These are phyloP conservation scores for Pachymerium ferrugineum DNA, from an alignment of 2,888 invertebrate genomes.

Conservation along the genomic window DNA sequence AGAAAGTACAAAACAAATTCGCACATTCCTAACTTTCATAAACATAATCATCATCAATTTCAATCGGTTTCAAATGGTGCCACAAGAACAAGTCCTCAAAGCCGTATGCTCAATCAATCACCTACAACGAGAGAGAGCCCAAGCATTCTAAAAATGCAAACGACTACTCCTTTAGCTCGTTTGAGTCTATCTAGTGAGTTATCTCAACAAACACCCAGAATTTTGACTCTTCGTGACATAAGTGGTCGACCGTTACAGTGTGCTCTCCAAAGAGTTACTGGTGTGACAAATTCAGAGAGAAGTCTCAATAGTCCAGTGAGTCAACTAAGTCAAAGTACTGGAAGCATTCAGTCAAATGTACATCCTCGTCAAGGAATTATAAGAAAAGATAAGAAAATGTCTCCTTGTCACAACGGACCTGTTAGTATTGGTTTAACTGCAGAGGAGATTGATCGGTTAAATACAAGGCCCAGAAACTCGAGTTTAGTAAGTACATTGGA, in stretches of 20 bases:
- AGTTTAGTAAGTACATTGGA: constrained; percentile 87
- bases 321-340: constrained; percentile 73
- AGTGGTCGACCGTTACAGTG: constrained; percentile 88
- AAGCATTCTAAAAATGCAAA: constrained; percentile 59
- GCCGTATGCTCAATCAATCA: constrained; percentile 41
- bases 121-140: constrained; percentile 46
- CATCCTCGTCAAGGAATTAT: constrained; percentile 40
- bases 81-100: constrained; percentile 37
- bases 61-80: constrained; percentile 44
- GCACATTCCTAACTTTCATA: constrained; percentile 45
- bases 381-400: constrained; percentile 39
- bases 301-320: constrained; percentile 88
- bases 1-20: constrained; percentile 83
- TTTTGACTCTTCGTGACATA: constrained; percentile 86
- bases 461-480: constrained; percentile 78
- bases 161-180: constrained; percentile 78
- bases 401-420: constrained; percentile 53
- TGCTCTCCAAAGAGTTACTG: constrained; percentile 79
- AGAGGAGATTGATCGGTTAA: constrained; percentile 86
- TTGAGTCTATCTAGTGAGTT: constrained; percentile 87
- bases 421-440: constrained; percentile 76
- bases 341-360: constrained; percentile 43
- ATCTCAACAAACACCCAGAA: constrained; percentile 83
- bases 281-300: constrained; percentile 73
- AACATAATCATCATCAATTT: constrained; percentile 63